These are phyloP conservation scores for Coelopa pilipes DNA, from an alignment of 2,888 invertebrate genomes.

Conservation along the genomic window DNA sequence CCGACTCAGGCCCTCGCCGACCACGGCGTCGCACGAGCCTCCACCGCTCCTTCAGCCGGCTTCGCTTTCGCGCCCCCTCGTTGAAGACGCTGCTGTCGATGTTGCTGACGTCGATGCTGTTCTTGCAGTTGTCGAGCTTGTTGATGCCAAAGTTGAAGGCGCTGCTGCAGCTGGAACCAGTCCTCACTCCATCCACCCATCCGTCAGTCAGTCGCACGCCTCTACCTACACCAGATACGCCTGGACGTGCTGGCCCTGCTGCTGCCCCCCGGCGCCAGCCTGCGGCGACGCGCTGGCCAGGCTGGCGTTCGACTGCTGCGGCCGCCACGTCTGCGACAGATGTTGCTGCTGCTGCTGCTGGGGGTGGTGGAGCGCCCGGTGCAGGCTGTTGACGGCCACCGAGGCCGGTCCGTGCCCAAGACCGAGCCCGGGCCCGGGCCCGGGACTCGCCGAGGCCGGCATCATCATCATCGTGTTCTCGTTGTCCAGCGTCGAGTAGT, in stretches of 20 bases:
- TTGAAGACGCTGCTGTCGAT: slow-evolving; percentile 11
- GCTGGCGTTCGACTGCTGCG: slow-evolving; percentile 61
- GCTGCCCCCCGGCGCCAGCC: slow-evolving; percentile 58
- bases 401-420: slow-evolving; percentile 46
- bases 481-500: slow-evolving; percentile 71
- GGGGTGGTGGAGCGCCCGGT: slow-evolving; percentile 48
- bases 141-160: background rate
- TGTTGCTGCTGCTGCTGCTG: slow-evolving; percentile 49
- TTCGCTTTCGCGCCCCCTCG: slow-evolving; percentile 32
- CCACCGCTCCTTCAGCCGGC: background rate
- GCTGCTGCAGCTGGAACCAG: slow-evolving; percentile 55
- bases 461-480: slow-evolving; percentile 66
- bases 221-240: slow-evolving; percentile 63
- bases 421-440: slow-evolving; percentile 45
- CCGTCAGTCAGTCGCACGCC: background rate
- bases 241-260: slow-evolving; percentile 67
- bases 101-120: slow-evolving; percentile 11
- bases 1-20: too few species aligned
- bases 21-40: too few species aligned
- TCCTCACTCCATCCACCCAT: slow-evolving; percentile 54
- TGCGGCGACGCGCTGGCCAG: slow-evolving; percentile 38
- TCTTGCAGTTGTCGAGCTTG: slow-evolving; percentile 6
- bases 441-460: slow-evolving; percentile 38
- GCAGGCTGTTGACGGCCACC: slow-evolving; percentile 39
- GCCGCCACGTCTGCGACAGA: slow-evolving; percentile 68